Evolutionary conservation across 2,797 vertebrate species (phyloP).

Genomic region (Podargus strigoides): DNA sequence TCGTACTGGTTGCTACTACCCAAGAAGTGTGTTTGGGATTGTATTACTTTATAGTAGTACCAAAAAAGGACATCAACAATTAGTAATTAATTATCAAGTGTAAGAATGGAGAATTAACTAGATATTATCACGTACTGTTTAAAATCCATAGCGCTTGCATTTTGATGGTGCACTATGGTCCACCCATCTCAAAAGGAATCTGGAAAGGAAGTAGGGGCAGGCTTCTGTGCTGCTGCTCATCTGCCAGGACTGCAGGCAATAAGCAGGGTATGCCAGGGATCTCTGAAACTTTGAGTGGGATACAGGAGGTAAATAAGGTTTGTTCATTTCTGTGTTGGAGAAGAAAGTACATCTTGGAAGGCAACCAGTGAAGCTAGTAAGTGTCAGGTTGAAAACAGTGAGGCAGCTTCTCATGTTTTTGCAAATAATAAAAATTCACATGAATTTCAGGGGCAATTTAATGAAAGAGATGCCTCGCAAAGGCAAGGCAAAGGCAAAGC

Average conservation of each 20-base stretch:
- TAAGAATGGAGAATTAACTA: neutral
- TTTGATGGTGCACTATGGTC: neutral
- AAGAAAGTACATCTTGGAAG: neutral
- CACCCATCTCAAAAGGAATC: neutral
- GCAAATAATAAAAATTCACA: neutral
- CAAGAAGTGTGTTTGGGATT: neutral
- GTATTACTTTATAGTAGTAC: neutral
- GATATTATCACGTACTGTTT: neutral
- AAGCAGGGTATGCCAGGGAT: neutral
- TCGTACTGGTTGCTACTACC: neutral
- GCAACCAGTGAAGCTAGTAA: neutral
- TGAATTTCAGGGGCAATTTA: neutral
- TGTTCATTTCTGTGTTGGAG: neutral
- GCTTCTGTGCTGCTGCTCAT: accelerated
- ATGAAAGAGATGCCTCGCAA: neutral
- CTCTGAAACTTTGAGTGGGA: neutral
- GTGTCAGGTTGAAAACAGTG: neutral
- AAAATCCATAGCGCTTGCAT: neutral
- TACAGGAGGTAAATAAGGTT: neutral
- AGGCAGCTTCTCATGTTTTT: neutral
- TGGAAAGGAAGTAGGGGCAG: neutral
- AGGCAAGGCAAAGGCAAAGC: too few relatives aligned
- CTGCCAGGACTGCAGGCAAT: neutral
- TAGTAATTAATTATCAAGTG: neutral
- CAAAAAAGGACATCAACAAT: neutral